These are phyloP conservation scores for Astropecten irregularis DNA, from an alignment of 53 echinoderm and acorn worm genomes.

Conservation along the genomic window DNA sequence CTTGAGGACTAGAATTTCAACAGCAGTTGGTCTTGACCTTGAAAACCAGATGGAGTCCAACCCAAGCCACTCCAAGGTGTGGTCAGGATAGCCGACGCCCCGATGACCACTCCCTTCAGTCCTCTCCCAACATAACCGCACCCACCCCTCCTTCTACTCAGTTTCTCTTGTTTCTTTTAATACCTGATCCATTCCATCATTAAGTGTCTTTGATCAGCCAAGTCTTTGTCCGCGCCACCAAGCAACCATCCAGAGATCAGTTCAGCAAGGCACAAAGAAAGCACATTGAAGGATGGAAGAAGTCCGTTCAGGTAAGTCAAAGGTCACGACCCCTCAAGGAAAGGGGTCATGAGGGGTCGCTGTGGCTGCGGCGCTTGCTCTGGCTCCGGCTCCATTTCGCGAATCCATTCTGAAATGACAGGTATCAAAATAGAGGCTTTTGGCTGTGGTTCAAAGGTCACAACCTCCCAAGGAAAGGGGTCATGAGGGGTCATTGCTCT, in stretches of 20 bases:
- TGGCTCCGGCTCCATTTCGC: too few relatives aligned
- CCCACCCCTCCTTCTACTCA: too few relatives aligned
- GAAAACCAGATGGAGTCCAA: background rate
- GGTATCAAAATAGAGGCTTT: too few relatives aligned
- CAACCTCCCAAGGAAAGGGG: background rate
- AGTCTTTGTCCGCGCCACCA: constrained; percentile 87
- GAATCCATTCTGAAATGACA: too few relatives aligned
- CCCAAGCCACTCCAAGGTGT: background rate
- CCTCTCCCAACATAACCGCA: too few relatives aligned
- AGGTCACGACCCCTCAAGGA: background rate
- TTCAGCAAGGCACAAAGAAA: constrained; percentile 95
- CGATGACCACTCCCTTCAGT: background rate
- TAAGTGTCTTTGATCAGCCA: constrained; percentile 88
- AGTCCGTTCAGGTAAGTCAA: constrained; percentile 82
- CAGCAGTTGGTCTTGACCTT: too few relatives aligned
- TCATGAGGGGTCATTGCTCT: background rate
- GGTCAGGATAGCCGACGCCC: background rate
- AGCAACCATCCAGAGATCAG: constrained; percentile 90
- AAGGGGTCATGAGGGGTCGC: background rate
- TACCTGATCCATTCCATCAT: constrained; percentile 11
- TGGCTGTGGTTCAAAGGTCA: background rate
- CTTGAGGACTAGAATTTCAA: too few relatives aligned
- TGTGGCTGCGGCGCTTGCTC: too few relatives aligned
- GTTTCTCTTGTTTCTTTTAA: constrained; percentile 22
- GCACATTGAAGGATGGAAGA: constrained; percentile 84